Conservation (phyloP, 2,797 vertebrate species). For the Nyctibius grandis region DNA sequence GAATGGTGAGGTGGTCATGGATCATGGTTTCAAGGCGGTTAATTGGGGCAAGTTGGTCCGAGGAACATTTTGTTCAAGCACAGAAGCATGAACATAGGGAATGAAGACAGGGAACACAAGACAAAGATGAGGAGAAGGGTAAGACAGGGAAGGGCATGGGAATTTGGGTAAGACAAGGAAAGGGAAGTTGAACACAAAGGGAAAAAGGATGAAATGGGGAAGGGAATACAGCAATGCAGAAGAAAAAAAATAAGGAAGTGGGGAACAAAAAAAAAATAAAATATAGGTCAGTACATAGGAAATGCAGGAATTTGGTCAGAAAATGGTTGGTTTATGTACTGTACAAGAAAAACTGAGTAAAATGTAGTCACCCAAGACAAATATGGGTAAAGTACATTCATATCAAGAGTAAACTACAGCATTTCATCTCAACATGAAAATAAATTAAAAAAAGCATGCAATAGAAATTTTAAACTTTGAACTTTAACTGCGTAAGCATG, state of each 20-base stretch:
- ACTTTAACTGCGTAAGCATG: slow-evolving; percentile 81
- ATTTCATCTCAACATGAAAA: slow-evolving; percentile 81
- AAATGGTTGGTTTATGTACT: slow-evolving; percentile 97
- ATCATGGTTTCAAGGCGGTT: slow-evolving; percentile 93
- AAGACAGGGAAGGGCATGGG: slow-evolving; percentile 76
- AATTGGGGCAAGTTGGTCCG: slow-evolving; percentile 91
- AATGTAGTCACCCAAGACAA: slow-evolving; percentile 93
- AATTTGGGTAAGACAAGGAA: slow-evolving; percentile 80
- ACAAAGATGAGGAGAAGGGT: slow-evolving; percentile 79
- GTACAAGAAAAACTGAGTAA: slow-evolving; percentile 91
- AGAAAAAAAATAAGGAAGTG: slow-evolving; percentile 83
- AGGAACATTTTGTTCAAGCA: slow-evolving; percentile 90
- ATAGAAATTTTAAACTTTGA: slow-evolving; percentile 74
- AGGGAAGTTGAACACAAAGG: slow-evolving; percentile 78
- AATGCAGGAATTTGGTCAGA: slow-evolving; percentile 99
- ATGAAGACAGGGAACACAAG: slow-evolving; percentile 76
- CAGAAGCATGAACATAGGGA: slow-evolving; percentile 87
- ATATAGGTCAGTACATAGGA: slow-evolving; percentile 99
- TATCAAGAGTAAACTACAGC: slow-evolving; percentile 85
- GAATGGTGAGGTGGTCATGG: slow-evolving; percentile 99
- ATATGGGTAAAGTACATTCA: slow-evolving; percentile 91
- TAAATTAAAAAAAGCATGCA: slow-evolving; percentile 74
- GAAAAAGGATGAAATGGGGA: slow-evolving; percentile 80
- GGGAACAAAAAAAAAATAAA: slow-evolving; percentile 96
- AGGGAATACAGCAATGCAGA: slow-evolving; percentile 82